Conservation (phyloP, 2,888 invertebrate species). For the Lysandra bellargus region DNA sequence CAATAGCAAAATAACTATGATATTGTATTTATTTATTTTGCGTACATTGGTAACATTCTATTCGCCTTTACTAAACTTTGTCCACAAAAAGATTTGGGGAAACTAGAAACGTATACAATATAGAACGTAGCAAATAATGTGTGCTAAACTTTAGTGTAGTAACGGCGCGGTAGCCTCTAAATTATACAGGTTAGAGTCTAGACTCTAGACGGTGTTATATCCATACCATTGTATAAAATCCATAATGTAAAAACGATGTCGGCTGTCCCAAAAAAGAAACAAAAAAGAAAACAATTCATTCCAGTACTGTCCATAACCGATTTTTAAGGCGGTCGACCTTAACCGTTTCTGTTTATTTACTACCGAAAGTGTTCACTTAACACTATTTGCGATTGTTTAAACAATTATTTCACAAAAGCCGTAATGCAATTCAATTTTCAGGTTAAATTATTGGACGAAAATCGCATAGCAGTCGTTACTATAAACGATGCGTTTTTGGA, state of each 20-base stretch:
- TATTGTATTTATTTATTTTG: too few species aligned
- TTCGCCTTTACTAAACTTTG: too few species aligned
- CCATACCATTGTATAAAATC: neutral
- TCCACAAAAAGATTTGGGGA: too few species aligned
- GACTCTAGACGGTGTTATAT: neutral
- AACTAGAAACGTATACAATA: too few species aligned
- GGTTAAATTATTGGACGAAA: slow-evolving; percentile 66
- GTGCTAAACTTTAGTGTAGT: too few species aligned
- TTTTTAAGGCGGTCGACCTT: slow-evolving; percentile 42
- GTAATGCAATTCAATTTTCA: slow-evolving; percentile 49
- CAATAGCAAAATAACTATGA: too few species aligned
- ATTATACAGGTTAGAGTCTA: too few species aligned
- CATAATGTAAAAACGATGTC: neutral
- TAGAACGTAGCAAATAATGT: too few species aligned
- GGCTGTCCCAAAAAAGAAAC: neutral
- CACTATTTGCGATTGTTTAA: slow-evolving; percentile 31
- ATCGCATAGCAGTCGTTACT: slow-evolving; percentile 67
- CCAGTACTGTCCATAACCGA: slow-evolving; percentile 35
- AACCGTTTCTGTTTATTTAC: slow-evolving; percentile 43
- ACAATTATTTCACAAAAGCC: slow-evolving; percentile 5
- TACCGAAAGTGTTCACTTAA: slow-evolving; percentile 38
- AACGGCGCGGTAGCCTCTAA: too few species aligned
- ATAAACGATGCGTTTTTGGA: slow-evolving; percentile 65
- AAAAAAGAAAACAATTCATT: neutral
- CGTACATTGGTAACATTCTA: too few species aligned